Evolutionary conservation across 2,888 invertebrate species (phyloP).

Genomic region (Serripes groenlandicus): DNA sequence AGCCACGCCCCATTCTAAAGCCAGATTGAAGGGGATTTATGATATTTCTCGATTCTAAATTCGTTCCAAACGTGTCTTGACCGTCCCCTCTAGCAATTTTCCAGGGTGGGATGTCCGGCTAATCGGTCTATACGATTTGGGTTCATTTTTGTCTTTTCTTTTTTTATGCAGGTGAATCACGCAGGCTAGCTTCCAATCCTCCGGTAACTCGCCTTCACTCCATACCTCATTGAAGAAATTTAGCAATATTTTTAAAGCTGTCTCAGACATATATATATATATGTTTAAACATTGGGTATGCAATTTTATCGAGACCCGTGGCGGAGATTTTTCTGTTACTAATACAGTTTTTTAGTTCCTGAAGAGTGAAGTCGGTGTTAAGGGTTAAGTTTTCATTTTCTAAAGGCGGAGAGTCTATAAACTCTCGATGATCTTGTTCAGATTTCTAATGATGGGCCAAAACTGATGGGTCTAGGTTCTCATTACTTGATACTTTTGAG

Average conservation of each 20-base stretch:
- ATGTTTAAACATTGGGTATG: slow-evolving; percentile 5
- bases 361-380: slow-evolving; percentile 16
- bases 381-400: not conserved
- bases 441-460: slow-evolving; percentile 16
- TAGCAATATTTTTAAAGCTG: not conserved
- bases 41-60: slow-evolving; percentile 24
- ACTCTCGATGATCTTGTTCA: not conserved
- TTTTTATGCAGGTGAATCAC: slow-evolving; percentile 26
- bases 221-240: slow-evolving; percentile 4
- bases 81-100: slow-evolving; percentile 30
- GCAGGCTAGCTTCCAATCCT: slow-evolving; percentile 35
- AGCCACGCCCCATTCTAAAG: slow-evolving; percentile 7
- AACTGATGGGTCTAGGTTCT: slow-evolving; percentile 3
- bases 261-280: not conserved
- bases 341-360: slow-evolving; percentile 12
- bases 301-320: slow-evolving; percentile 12
- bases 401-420: not conserved
- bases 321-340: slow-evolving; percentile 2
- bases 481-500: slow-evolving; percentile 15
- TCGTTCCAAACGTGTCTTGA: slow-evolving; percentile 16
- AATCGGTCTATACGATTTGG: slow-evolving; percentile 32
- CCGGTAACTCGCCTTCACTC: not conserved
- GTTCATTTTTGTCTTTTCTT: slow-evolving; percentile 13
- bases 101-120: slow-evolving; percentile 38
- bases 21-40: slow-evolving; percentile 27